Evolutionary conservation across 2,888 invertebrate species (phyloP).

Genomic region (Andrena marginata): DNA sequence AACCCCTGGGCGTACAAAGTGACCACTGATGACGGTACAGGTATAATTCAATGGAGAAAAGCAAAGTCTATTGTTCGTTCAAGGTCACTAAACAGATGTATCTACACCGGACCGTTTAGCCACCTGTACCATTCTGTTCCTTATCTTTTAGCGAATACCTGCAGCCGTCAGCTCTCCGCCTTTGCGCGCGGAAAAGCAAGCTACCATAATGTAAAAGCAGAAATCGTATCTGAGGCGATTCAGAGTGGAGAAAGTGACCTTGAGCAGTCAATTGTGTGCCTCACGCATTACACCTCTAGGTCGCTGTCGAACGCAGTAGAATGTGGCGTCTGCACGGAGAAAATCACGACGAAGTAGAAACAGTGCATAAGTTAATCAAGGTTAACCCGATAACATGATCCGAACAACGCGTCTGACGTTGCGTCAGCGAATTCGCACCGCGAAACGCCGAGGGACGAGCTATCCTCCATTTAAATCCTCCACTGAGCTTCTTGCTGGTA

Average conservation of each 20-base stretch:
- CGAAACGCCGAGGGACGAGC: conserved; percentile 33
- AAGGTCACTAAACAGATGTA: too few species aligned
- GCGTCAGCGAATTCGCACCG: conserved; percentile 35
- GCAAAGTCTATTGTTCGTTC: too few species aligned
- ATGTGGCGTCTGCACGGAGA: conserved; percentile 2
- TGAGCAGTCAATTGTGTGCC: background rate
- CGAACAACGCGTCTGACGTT: conserved; percentile 18
- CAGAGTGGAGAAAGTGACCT: background rate
- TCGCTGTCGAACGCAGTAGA: conserved; percentile 56
- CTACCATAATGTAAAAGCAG: background rate
- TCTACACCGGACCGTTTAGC: too few species aligned
- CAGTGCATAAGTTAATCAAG: conserved; percentile 74
- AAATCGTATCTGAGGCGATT: background rate
- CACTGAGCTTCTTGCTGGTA: background rate
- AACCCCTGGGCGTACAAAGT: too few species aligned
- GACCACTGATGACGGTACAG: background rate
- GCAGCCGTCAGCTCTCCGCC: too few species aligned
- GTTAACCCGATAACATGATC: conserved; percentile 70
- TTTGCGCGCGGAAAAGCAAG: too few species aligned
- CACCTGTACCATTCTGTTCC: too few species aligned
- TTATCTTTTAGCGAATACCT: too few species aligned
- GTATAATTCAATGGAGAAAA: too few species aligned
- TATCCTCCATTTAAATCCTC: background rate
- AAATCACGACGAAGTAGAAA: conserved; percentile 28
- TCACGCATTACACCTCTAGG: conserved; percentile 35